A percentile compares a stretch with the other conserved stretches of the same genome.
These are phyloP conservation scores for Saccopteryx bilineata DNA, from an alignment of 2,113 vertebrate genomes.

Conservation along the genomic window DNA sequence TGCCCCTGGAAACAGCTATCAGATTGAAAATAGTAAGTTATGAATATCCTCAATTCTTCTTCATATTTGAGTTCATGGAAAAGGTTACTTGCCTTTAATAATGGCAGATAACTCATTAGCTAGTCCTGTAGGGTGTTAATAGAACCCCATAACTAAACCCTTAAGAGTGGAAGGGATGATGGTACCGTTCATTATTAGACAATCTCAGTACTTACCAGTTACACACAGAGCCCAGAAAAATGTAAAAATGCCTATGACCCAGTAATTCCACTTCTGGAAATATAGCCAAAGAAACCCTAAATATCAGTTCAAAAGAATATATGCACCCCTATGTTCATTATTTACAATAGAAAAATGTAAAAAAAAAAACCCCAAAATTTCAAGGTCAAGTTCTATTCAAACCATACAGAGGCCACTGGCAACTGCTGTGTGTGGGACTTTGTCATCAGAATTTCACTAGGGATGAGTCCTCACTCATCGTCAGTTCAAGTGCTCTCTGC, in stretches of 20 bases:
- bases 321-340: too few species aligned
- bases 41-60: background rate
- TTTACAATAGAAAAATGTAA: too few species aligned
- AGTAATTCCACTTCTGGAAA: too few species aligned
- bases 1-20: slow-evolving; percentile 67
- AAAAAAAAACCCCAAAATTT: background rate
- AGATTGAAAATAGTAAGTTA: slow-evolving; percentile 55
- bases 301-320: too few species aligned
- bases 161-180: background rate
- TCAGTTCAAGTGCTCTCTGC: background rate
- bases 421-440: background rate
- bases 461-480: background rate
- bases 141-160: background rate
- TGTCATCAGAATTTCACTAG: background rate
- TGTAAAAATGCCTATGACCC: background rate
- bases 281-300: too few species aligned
- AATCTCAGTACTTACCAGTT: slow-evolving; percentile 47
- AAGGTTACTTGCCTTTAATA: slow-evolving; percentile 24
- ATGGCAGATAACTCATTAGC: background rate
- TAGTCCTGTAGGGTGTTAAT: background rate
- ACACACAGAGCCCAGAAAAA: background rate
- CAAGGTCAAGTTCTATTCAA: background rate
- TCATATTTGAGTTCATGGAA: slow-evolving; percentile 8
- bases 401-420: background rate
- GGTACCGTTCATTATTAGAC: slow-evolving; percentile 26